A percentile compares a stretch with the other conserved stretches of the same genome.
Evolutionary conservation across 92 coral and sea anemone species (phyloP).

Genomic region (Zoanthus sansibaricus): DNA sequence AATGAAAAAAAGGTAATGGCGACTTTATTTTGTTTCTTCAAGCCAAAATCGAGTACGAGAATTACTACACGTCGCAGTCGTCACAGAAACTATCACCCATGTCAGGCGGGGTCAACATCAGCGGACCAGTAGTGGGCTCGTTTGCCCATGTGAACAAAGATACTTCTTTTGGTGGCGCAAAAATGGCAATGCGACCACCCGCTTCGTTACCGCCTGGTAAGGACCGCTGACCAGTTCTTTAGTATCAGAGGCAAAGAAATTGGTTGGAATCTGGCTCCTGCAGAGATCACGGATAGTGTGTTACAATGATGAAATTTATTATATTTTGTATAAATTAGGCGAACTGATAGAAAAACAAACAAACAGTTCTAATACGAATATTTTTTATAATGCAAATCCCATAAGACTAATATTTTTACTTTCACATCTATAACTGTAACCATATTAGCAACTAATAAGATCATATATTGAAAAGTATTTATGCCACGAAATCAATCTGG

Average conservation of each 20-base stretch:
- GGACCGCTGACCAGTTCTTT: slow-evolving; percentile 37
- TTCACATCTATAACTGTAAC: too few species aligned
- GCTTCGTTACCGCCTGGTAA: slow-evolving; percentile 54
- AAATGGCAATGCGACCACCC: slow-evolving; percentile 43
- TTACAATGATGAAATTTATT: neutral
- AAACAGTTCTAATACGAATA: too few species aligned
- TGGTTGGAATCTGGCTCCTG: neutral
- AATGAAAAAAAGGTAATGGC: neutral
- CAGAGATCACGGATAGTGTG: slow-evolving; percentile 39
- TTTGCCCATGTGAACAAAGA: slow-evolving; percentile 62
- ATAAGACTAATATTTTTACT: too few species aligned
- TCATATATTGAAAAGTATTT: too few species aligned
- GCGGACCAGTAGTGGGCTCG: slow-evolving; percentile 60
- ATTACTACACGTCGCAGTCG: slow-evolving; percentile 91
- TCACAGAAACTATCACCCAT: slow-evolving; percentile 72
- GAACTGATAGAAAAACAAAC: too few species aligned
- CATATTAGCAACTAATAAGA: too few species aligned
- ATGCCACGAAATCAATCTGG: too few species aligned
- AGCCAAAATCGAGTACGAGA: slow-evolving; percentile 93
- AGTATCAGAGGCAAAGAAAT: neutral
- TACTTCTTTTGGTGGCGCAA: slow-evolving; percentile 20
- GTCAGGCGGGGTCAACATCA: slow-evolving; percentile 55
- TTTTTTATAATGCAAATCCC: too few species aligned
- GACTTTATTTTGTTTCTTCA: neutral
- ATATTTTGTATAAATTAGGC: neutral